These are phyloP conservation scores for Scatophagus argus DNA, from an alignment of 2,113 vertebrate genomes.

Conservation along the genomic window DNA sequence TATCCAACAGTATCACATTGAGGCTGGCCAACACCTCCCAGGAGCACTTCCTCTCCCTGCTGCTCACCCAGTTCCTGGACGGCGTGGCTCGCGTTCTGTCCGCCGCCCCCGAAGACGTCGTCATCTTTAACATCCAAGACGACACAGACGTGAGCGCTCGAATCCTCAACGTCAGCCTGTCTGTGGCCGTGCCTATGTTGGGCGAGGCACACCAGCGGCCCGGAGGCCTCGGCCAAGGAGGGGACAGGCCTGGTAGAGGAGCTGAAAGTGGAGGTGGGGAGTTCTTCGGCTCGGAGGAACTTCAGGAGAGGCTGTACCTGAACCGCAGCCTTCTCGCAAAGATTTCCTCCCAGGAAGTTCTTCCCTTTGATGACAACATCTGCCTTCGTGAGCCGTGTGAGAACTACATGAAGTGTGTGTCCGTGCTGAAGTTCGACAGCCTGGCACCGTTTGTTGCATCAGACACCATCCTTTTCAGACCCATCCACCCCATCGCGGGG, in stretches of 20 bases:
- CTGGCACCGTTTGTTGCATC: conserved; percentile 95
- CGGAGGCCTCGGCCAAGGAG: conserved; percentile 18
- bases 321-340: conserved; percentile 92
- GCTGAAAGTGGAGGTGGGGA: conserved; percentile 45
- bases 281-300: conserved; percentile 93
- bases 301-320: conserved; percentile 95
- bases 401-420: conserved; percentile 99
- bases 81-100: conserved; percentile 92
- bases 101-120: conserved; percentile 87
- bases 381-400: conserved; percentile 96
- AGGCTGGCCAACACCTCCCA: conserved; percentile 94
- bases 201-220: conserved; percentile 45
- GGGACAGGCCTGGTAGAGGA: conserved; percentile 31
- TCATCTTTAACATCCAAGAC: conserved; percentile 95
- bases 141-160: conserved; percentile 91
- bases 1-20: conserved; percentile 96
- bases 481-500: conserved; percentile 94
- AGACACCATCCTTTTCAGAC: conserved; percentile 94
- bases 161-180: conserved; percentile 97
- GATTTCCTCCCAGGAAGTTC: conserved; percentile 91
- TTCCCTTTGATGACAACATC: conserved; percentile 98
- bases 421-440: conserved; percentile 95
- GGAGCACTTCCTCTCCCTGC: conserved; percentile 92
- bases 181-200: conserved; percentile 83
- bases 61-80: conserved; percentile 92